These are phyloP conservation scores for Ferrisia virgata DNA, from an alignment of 2,888 invertebrate species.

Conservation along the genomic window DNA sequence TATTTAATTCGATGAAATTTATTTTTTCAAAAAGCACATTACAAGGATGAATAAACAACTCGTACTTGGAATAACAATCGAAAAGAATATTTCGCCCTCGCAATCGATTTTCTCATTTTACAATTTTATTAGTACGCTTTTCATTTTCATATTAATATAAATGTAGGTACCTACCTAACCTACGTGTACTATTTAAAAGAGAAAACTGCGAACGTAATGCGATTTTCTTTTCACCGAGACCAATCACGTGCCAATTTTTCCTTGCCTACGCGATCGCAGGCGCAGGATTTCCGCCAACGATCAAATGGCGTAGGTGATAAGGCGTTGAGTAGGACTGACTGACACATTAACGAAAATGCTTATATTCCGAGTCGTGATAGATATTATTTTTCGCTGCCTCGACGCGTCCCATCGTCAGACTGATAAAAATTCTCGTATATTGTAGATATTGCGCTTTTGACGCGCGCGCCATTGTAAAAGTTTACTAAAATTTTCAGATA, in stretches of 20 bases:
- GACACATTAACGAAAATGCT: constrained; percentile 4
- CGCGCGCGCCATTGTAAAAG: not conserved
- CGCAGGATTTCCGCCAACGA: constrained; percentile 2
- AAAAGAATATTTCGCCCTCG: not conserved
- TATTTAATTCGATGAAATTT: not conserved
- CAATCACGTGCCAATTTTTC: not conserved
- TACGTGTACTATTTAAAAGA: not conserved
- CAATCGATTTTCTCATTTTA: not conserved
- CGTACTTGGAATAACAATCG: constrained; percentile 15
- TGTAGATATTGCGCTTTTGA: not conserved
- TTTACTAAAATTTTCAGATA: not conserved
- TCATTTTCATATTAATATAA: not conserved
- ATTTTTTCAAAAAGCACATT: not conserved
- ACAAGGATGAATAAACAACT: constrained; percentile 2
- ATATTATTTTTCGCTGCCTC: not conserved
- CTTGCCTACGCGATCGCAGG: not conserved
- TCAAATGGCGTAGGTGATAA: not conserved
- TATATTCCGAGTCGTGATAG: not conserved
- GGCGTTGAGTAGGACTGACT: not conserved
- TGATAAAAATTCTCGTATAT: not conserved
- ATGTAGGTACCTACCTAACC: no score
- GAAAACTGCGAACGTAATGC: not conserved
- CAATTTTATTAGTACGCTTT: not conserved
- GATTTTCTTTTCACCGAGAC: not conserved
- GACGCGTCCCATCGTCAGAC: not conserved